These are phyloP conservation scores for Coranthus polyacanthus DNA, from an alignment of 2,797 vertebrate genomes.

Conservation along the genomic window DNA sequence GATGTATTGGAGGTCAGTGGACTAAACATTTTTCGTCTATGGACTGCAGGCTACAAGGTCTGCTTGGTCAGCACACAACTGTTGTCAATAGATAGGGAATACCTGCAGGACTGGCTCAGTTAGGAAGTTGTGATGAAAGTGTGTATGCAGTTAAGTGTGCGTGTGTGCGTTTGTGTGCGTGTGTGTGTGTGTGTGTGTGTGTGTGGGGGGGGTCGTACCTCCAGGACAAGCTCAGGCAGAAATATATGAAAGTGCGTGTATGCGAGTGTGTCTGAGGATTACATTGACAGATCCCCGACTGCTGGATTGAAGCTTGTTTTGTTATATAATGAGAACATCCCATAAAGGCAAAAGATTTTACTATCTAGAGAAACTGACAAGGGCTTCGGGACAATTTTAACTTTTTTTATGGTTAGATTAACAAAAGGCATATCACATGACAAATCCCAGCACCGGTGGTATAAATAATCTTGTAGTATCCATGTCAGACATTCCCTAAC, in stretches of 20 bases:
- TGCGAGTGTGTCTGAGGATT: slow-evolving; percentile 36
- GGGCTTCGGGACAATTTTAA: slow-evolving; percentile 37
- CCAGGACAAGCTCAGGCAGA: slow-evolving; percentile 20
- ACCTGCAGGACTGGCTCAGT: slow-evolving; percentile 49
- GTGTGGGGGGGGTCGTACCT: no score
- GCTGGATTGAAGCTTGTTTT: slow-evolving; percentile 22
- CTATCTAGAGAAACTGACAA: slow-evolving; percentile 29
- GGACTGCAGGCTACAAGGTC: slow-evolving; percentile 33
- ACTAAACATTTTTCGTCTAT: slow-evolving; percentile 45
- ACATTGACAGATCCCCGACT: slow-evolving; percentile 1
- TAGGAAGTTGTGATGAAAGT: slow-evolving; percentile 18
- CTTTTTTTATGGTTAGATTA: slow-evolving; percentile 17
- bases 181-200: no score
- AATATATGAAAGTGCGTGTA: slow-evolving; percentile 10
- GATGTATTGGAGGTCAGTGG: slow-evolving; percentile 53
- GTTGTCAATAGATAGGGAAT: slow-evolving; percentile 59
- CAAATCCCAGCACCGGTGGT: background rate
- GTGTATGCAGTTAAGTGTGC: slow-evolving; percentile 17
- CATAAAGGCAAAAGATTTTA: slow-evolving; percentile 25
- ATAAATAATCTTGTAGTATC: background rate
- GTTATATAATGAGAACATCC: slow-evolving; percentile 34
- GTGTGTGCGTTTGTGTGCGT: no score
- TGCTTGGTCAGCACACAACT: slow-evolving; percentile 64
- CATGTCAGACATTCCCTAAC: slow-evolving; percentile 13
- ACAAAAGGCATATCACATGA: slow-evolving; percentile 17